phyloP scores from a whole-genome alignment of 2,113 vertebrate genomes.

The Alosa alosa region DNA sequence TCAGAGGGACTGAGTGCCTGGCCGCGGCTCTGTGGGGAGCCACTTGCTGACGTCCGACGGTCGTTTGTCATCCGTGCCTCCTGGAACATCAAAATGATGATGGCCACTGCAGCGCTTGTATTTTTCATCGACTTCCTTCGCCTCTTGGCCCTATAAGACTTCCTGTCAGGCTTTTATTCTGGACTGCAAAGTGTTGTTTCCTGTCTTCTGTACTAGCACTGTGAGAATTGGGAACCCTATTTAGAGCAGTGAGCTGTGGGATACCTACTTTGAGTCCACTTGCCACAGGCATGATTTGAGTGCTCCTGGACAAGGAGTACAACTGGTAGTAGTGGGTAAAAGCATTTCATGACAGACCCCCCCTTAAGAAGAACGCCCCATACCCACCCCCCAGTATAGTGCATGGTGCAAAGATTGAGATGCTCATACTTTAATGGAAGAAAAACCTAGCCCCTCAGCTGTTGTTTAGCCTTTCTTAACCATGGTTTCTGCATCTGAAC shows the following conservation, averaged over 20 bases:
- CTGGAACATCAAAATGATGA: constrained; percentile 5
- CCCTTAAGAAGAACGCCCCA: not conserved
- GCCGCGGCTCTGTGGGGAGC: not conserved
- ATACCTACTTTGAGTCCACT: not conserved
- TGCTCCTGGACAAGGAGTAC: not conserved
- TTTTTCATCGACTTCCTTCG: not conserved
- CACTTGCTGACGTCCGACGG: not conserved
- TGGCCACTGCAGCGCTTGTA: not conserved
- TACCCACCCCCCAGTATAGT: not conserved
- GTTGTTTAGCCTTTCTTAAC: too few species aligned
- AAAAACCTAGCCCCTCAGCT: too few species aligned
- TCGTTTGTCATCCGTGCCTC: not conserved
- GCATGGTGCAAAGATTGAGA: too few species aligned
- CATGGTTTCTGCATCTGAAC: too few species aligned
- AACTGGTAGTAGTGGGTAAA: not conserved
- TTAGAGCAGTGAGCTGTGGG: not conserved
- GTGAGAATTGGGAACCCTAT: not conserved
- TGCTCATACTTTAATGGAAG: too few species aligned
- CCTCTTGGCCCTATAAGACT: not conserved
- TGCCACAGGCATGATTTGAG: not conserved
- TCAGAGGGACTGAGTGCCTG: not conserved
- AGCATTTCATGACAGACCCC: too few species aligned
- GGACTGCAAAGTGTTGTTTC: not conserved
- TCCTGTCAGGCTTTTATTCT: not conserved
- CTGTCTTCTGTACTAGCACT: not conserved